Base-by-base conservation (phyloP, 1,140 invertebrate genomes). In the Drosophila pectinifera region DNA sequence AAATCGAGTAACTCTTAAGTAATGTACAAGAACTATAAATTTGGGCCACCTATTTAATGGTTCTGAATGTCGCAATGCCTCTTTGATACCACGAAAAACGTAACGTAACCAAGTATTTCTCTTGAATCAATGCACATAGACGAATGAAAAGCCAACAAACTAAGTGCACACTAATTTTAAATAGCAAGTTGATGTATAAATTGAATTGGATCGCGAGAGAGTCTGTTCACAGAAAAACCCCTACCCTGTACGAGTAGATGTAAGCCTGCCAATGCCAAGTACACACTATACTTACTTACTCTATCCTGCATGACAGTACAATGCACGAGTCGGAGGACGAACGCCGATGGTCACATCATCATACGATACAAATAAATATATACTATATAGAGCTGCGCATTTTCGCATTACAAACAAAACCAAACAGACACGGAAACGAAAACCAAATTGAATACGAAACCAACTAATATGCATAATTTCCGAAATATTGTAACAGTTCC, bases 401-500 rank as follows among this genome's bases (percentile, higher is more conserved):
- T 72, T 72, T 70, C 36, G 65, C 68, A 64, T 41, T 53, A 31
- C 24, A 45, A 76, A 45, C 53, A 22, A 53, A 57, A 53, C 49
- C 31, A 53, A 53, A 51, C 28, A 18, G 34, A 14, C 22, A 53
- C 31, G 31, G 36, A 20, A 51, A 38, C 26, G 20, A 56, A 62
- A 65, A 65, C 53, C 49, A 78, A 67, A 74, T 86, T 55, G 39
- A 64, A 74, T 39, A 45, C 59, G 61, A 75, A 75, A 70, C 43
- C 74, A 63, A 78, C 46, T 72, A 75, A 76, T 61, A 54, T 48
- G 57, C 70, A 80, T 73, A 68, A 69, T 76, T 78, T 81, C 75
- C 69, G 68, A 62, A 82, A 82, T 76, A 86, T 79, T 86, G 83
- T 86, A 86, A 88, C 83, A 86, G 83, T 86, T 86, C 74, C 82